Evolutionary conservation across 1,140 invertebrate species (phyloP), one percentile per base, ranked within the genome.

Genomic region (Drosophila burlai): DNA sequence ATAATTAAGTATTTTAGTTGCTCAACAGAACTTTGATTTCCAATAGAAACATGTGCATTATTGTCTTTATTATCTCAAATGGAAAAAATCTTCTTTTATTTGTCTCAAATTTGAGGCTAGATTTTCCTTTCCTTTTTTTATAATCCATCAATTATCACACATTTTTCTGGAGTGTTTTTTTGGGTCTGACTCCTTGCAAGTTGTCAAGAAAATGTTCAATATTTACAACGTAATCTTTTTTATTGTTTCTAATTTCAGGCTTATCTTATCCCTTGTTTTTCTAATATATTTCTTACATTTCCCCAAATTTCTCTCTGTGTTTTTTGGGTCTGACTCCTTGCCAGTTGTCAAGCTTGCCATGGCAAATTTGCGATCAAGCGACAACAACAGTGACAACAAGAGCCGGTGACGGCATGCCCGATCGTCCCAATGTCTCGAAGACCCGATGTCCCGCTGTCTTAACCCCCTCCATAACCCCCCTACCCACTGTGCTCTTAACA

Each of bases 381-480:
- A 89, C 84, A 89, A 89, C 84, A 89, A 89, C 84, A 90, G 85
- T 89, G 84, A 89, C 85, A 90, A 89, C 84, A 89, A 84, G 85
- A 81, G 85, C 69, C 77, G 68, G 66, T 90, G 84, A 89, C 78
- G 84, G 79, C 59, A 67, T 58, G 64, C 77, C 75, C 75, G 46
- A 55, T 57, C 59, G 42, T 61, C 64, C 40, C 40, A n/a, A 18
- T 34, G 45, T 26, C 59, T 29, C 43, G 24, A 26, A 46, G 29
- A 26, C 43, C 74, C 47, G 15, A 55, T 40, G 52, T 55, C 18
- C 26, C 29, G 21, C 29, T 26, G 38, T 11, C 46, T 47, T 10
- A 43, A 40, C 43, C 11, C 58, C 2, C 29, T 1, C 29, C 29
- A 6, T 10, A 43, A 34, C 43, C 13, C 45, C 21, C 42, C 40